Evolutionary conservation across 2,113 vertebrate genomes (phyloP), one percentile per base, ranked within the genome.

Genomic region (Protobothrops flavoviridis): DNA sequence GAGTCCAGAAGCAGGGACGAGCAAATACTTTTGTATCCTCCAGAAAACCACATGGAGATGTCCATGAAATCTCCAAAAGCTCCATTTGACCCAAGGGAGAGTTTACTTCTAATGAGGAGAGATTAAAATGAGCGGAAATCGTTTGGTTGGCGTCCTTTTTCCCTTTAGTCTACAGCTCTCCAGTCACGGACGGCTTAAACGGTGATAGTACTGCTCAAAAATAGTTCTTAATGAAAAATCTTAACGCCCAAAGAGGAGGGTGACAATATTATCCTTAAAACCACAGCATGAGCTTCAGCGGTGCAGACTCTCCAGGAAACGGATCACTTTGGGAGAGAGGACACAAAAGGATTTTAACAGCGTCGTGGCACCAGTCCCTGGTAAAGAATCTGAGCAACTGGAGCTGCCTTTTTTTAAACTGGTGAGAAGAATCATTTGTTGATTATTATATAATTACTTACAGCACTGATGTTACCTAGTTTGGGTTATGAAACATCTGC

Each of bases 171-270:
- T 45, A 39, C 57, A 57, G 23, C 45, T 74, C 8, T 52, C n/a
- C 92, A 64, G 74, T 95, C 90, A 90, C 10, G 39, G 33, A 45
- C 56, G n/a, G 85, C 2, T 94, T 89, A 94, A 87, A 89, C 92
- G 39, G 10, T 39, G 43, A 39, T 57, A 13, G 1, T 90, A 5
- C 26, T 3, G 1, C 50, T 94, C 50, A 8, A 43, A 94, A 53
- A 4, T 56, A 33, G 33, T 33, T 94, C 95, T 50, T 55, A 94
- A 91, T 43, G 33, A 57, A 91, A 96, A 94, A 74, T 91, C 69
- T 91, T 90, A 92, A 61, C 26, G 85, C 87, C 87, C 88, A 91
- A 91, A 64, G 0, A 0, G 57, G n/a, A 52, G 91, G 93, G 91
- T 59, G 26, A 61, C 69, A 23, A 0, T 8, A 61, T 93, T 48